These are phyloP conservation scores for Chalcis sispes DNA, from an alignment of 2,888 invertebrate genomes.

Conservation along the genomic window DNA sequence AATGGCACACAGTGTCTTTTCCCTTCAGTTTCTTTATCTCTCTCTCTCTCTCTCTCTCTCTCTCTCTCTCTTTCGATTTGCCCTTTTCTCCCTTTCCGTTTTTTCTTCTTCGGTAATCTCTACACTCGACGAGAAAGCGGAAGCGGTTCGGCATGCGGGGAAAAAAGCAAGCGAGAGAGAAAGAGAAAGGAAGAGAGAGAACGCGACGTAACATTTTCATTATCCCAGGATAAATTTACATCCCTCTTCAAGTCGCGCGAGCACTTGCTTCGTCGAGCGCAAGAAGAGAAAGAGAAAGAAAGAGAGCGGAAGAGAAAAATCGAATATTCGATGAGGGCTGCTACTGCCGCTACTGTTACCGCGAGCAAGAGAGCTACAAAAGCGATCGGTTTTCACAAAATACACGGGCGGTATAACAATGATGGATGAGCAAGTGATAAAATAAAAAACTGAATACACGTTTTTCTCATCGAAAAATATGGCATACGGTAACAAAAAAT, in stretches of 20 bases:
- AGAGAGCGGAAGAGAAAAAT: constrained; percentile 16
- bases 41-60: constrained; percentile 20
- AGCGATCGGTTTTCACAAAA: constrained; percentile 48
- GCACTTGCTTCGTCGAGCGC: neutral
- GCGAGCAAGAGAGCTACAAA: neutral
- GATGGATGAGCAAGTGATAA: constrained; percentile 40
- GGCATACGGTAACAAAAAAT: no score
- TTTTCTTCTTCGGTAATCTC: constrained; percentile 33
- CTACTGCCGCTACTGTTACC: no score
- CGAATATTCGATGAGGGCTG: constrained; percentile 32
- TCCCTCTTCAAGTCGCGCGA: constrained; percentile 33
- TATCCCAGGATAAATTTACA: constrained; percentile 52
- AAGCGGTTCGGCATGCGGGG: constrained; percentile 3
- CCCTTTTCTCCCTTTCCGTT: constrained; percentile 25
- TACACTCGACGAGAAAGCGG: constrained; percentile 27
- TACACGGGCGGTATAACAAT: constrained; percentile 32
- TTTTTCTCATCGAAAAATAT: constrained; percentile 16
- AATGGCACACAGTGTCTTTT: neutral
- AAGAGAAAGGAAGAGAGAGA: no score
- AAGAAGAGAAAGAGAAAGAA: neutral
- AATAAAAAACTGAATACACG: neutral
- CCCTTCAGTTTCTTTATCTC: constrained; percentile 32
- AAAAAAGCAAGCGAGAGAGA: neutral
- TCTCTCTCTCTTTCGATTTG: constrained; percentile 37
- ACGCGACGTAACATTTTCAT: constrained; percentile 51